Percentiles rank a stretch among this genome's conserved stretches.
These are phyloP conservation scores for Aramus guarauna DNA, from an alignment of 2,113 vertebrate genomes.

Conservation along the genomic window DNA sequence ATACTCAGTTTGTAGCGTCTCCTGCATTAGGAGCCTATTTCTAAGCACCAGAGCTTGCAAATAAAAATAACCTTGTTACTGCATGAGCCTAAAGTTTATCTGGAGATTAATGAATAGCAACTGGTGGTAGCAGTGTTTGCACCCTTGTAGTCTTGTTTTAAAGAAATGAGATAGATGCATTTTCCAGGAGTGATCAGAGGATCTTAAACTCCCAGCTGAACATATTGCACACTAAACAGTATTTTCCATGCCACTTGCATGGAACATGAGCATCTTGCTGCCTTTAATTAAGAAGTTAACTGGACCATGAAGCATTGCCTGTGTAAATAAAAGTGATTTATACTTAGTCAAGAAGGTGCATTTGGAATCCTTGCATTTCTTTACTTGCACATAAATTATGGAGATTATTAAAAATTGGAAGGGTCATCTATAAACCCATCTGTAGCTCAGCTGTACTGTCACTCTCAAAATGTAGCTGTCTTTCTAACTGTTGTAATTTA, in stretches of 20 bases:
- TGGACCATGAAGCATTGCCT: slow-evolving; percentile 82
- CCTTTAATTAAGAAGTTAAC: slow-evolving; percentile 89
- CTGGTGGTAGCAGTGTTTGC: background rate
- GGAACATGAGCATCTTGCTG: slow-evolving; percentile 78
- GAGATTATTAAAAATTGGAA: slow-evolving; percentile 74
- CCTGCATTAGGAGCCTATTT: background rate
- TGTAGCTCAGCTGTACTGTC: slow-evolving; percentile 60
- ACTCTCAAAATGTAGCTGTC: slow-evolving; percentile 62
- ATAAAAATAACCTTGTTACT: background rate
- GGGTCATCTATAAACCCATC: slow-evolving; percentile 73
- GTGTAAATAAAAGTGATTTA: slow-evolving; percentile 80
- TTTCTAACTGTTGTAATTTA: slow-evolving; percentile 71
- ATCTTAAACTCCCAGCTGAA: slow-evolving; percentile 61
- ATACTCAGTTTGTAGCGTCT: background rate
- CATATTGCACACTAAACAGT: slow-evolving; percentile 65
- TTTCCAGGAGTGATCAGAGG: slow-evolving; percentile 28
- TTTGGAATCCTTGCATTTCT: slow-evolving; percentile 72
- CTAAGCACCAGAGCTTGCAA: background rate
- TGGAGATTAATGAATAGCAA: background rate
- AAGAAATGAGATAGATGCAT: background rate
- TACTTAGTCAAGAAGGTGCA: slow-evolving; percentile 65
- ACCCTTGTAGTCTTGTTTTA: slow-evolving; percentile 5
- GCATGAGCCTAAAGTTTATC: background rate
- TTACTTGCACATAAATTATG: slow-evolving; percentile 70
- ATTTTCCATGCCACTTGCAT: slow-evolving; percentile 71